phyloP scores from a whole-genome alignment of 1,140 invertebrate species.

The Drosophila pectinifera region DNA sequence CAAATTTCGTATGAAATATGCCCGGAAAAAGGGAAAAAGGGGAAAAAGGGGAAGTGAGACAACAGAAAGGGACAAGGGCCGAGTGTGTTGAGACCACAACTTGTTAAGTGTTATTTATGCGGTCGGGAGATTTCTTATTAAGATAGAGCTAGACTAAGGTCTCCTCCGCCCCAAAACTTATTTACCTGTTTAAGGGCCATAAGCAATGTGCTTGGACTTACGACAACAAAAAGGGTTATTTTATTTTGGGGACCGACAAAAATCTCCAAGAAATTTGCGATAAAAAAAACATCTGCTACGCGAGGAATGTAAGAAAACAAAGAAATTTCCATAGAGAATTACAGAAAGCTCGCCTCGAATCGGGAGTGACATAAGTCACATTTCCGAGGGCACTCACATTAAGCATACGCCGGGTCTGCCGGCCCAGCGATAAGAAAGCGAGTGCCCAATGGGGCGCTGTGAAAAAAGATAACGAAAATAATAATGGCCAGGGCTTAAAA shows the following conservation, averaged over 20 bases:
- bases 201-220: conserved; percentile 59
- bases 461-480: conserved; percentile 44
- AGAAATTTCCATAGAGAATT: conserved; percentile 25
- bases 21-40: neutral
- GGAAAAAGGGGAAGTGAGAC: conserved; percentile 25
- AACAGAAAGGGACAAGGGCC: conserved; percentile 48
- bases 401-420: conserved; percentile 27
- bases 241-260: conserved; percentile 16
- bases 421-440: conserved; percentile 38
- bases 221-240: conserved; percentile 59
- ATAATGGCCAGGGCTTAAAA: conserved; percentile 17
- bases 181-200: conserved; percentile 37
- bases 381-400: conserved; percentile 45
- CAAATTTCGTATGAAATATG: conserved; percentile 49
- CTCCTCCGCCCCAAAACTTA: conserved; percentile 12
- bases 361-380: conserved; percentile 37
- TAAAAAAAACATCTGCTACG: conserved; percentile 8
- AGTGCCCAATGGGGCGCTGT: conserved; percentile 12
- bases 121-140: conserved; percentile 74
- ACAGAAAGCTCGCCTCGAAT: conserved; percentile 26
- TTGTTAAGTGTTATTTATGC: conserved; percentile 78
- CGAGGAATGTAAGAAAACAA: conserved; percentile 1
- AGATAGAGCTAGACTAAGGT: conserved; percentile 64
- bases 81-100: conserved; percentile 53
- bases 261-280: conserved; percentile 16